A percentile compares a stretch with the other conserved stretches of the same genome.
phyloP scores from a whole-genome alignment of 2,113 vertebrate genomes.

The Cnemophilus loriae region DNA sequence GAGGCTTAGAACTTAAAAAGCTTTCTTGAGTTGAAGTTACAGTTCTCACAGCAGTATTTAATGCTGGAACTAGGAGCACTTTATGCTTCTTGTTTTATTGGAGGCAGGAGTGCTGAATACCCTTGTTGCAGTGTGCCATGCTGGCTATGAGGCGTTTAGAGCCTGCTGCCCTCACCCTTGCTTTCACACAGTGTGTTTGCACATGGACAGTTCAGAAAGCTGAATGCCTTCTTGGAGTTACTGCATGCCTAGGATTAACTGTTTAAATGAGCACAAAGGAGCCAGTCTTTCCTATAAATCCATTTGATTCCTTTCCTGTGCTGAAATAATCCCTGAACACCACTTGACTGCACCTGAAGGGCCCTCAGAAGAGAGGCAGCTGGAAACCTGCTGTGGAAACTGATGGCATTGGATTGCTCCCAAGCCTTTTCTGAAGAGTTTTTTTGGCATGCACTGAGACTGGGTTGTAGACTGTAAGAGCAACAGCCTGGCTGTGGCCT shows the following conservation, averaged over 20 bases:
- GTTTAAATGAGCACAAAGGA: neutral
- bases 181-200: neutral
- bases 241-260: neutral
- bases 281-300: neutral
- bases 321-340: neutral
- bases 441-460: neutral
- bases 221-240: neutral
- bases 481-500: neutral
- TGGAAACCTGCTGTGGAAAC: neutral
- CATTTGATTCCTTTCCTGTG: neutral
- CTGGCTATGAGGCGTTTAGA: fast-evolving
- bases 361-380: neutral
- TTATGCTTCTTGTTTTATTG: neutral
- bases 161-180: neutral
- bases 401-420: neutral
- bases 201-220: neutral
- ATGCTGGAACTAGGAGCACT: neutral
- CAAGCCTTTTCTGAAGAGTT: neutral
- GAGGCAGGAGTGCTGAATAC: neutral
- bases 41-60: neutral
- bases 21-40: neutral
- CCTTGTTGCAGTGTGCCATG: neutral
- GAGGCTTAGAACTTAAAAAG: neutral
- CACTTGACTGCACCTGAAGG: conserved; percentile 20
- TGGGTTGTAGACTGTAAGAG: neutral